Evolutionary conservation across 1,140 invertebrate genomes (phyloP).

Genomic region (Lucilia sericata): DNA sequence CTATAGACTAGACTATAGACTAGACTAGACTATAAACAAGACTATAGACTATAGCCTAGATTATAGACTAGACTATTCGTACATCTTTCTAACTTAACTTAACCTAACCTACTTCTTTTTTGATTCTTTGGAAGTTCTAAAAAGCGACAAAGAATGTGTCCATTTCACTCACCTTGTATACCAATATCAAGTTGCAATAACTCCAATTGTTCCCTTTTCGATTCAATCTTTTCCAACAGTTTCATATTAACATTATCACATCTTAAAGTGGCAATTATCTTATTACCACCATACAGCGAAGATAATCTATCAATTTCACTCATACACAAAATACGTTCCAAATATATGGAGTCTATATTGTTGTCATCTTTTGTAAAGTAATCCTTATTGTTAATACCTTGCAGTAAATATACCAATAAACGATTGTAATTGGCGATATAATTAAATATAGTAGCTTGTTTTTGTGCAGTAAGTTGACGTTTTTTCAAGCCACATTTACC

Average conservation of each 20-base stretch:
- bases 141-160: too few species aligned
- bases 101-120: too few species aligned
- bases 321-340: constrained; percentile 69
- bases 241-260: constrained; percentile 58
- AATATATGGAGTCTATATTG: constrained; percentile 47
- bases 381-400: constrained; percentile 64
- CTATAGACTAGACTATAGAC: too few species aligned
- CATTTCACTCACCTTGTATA: constrained; percentile 50
- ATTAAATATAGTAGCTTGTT: constrained; percentile 67
- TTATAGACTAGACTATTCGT: too few species aligned
- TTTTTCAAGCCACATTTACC: constrained; percentile 30
- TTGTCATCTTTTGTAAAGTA: constrained; percentile 55
- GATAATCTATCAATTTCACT: constrained; percentile 66
- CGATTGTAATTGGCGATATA: constrained; percentile 72
- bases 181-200: constrained; percentile 57
- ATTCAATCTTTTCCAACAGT: not conserved
- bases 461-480: constrained; percentile 44
- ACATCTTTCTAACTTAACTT: too few species aligned
- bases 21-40: too few species aligned
- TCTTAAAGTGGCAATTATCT: constrained; percentile 69
- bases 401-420: constrained; percentile 71
- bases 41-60: too few species aligned
- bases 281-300: constrained; percentile 69
- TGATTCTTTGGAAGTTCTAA: too few species aligned
- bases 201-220: constrained; percentile 50